These are phyloP conservation scores for Papilio dardanus DNA, from an alignment of 1,140 invertebrate species.

Conservation along the genomic window DNA sequence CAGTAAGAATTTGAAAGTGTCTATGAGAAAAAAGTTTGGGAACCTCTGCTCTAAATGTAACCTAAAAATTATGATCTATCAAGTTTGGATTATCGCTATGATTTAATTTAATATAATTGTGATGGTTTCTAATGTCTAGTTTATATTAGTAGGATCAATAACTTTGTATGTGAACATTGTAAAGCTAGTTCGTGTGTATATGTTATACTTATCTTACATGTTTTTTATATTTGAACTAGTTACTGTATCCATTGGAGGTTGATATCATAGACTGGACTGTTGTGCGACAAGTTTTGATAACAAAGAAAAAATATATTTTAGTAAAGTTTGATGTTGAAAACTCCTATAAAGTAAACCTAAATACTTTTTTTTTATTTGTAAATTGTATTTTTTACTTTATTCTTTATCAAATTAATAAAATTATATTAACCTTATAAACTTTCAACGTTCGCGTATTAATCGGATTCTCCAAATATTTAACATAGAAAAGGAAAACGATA, in stretches of 20 bases:
- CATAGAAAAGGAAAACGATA: constrained; percentile 29
- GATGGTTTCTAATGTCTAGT: constrained; percentile 56
- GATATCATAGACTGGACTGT: background rate
- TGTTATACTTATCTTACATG: no score
- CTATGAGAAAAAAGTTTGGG: background rate
- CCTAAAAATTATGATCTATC: background rate
- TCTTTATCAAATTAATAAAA: no score
- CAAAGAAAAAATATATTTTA: background rate
- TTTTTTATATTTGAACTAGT: constrained; percentile 53
- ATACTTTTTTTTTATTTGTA: no score
- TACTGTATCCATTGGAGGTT: constrained; percentile 53
- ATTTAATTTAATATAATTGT: constrained; percentile 30
- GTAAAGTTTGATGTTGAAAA: background rate
- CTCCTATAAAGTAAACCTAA: no score
- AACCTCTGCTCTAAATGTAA: background rate
- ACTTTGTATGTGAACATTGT: constrained; percentile 64
- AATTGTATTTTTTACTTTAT: no score
- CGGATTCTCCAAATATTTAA: constrained; percentile 1
- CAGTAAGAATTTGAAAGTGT: background rate
- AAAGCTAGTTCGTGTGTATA: constrained; percentile 38
- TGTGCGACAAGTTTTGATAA: no score
- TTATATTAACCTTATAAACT: no score
- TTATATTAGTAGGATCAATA: constrained; percentile 63
- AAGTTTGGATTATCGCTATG: background rate
- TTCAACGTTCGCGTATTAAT: background rate